Conservation (phyloP, 2,888 invertebrate species). For the Calameuta filiformis region DNA sequence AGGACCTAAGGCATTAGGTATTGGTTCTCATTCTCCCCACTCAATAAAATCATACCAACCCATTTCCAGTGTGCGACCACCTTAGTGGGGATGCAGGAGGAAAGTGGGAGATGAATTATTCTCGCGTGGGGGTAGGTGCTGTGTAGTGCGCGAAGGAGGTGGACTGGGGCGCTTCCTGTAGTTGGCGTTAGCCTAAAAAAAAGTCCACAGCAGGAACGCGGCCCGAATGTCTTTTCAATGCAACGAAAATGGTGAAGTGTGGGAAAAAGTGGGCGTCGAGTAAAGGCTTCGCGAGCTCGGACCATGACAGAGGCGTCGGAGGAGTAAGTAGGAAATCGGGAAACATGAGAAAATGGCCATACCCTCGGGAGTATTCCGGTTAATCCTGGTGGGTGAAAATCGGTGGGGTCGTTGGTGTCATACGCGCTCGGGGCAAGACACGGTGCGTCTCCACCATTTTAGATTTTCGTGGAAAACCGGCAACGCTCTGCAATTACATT, state of each 20-base stretch:
- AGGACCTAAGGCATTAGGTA: no score
- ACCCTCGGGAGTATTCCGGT: background rate
- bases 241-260: slow-evolving; percentile 86
- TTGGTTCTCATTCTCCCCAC: no score
- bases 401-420: no score
- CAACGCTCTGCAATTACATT: slow-evolving; percentile 21
- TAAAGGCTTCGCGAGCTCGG: slow-evolving; percentile 86
- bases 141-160: slow-evolving; percentile 29
- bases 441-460: slow-evolving; percentile 15
- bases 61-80: background rate
- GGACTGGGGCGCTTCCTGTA: slow-evolving; percentile 56
- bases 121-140: background rate
- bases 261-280: slow-evolving; percentile 84
- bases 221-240: slow-evolving; percentile 68
- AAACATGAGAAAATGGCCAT: background rate
- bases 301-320: slow-evolving; percentile 93
- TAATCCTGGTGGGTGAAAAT: background rate
- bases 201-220: slow-evolving; percentile 41
- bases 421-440: slow-evolving; percentile 2
- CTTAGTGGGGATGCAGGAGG: slow-evolving; percentile 47
- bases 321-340: slow-evolving; percentile 76
- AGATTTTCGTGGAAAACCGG: slow-evolving; percentile 11
- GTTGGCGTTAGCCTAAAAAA: slow-evolving; percentile 56
- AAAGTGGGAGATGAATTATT: slow-evolving; percentile 21
- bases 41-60: no score